These are phyloP conservation scores for Pterophyllum scalare DNA, from an alignment of 2,113 vertebrate species.

Conservation along the genomic window DNA sequence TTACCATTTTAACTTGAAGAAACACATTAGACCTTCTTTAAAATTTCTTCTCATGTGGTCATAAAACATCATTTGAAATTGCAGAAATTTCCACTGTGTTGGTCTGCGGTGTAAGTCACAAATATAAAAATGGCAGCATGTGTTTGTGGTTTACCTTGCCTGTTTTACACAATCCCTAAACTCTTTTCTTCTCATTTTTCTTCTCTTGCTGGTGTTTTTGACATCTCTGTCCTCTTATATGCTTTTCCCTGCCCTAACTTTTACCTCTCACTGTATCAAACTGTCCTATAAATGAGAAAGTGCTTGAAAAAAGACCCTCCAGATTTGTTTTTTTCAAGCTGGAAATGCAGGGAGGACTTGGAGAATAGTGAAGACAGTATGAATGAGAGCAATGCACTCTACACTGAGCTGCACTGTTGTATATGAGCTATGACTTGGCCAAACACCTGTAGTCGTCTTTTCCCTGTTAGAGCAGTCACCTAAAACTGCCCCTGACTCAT, in stretches of 20 bases:
- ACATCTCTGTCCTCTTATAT: neutral
- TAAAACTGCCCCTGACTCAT: constrained; percentile 30
- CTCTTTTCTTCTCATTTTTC: neutral
- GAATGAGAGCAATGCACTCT: constrained; percentile 19
- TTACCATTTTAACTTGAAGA: neutral
- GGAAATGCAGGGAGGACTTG: neutral
- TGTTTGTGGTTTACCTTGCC: neutral
- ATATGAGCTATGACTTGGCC: constrained; percentile 36
- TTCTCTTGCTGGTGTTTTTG: neutral
- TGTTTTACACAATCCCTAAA: neutral
- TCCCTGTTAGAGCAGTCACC: constrained; percentile 35
- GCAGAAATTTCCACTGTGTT: neutral
- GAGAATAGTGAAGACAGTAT: constrained; percentile 5
- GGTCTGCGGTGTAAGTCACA: neutral
- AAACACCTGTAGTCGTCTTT: constrained; percentile 52
- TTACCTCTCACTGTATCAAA: neutral
- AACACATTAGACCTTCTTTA: neutral
- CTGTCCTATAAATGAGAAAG: neutral
- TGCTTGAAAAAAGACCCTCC: neutral
- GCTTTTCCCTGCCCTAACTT: neutral
- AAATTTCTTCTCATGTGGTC: neutral
- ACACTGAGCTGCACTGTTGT: constrained; percentile 28
- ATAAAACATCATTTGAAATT: constrained; percentile 1
- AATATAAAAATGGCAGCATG: neutral
- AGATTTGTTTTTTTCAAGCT: neutral